Conservation (phyloP, 2,888 invertebrate genomes). For the Protonemura montana region DNA sequence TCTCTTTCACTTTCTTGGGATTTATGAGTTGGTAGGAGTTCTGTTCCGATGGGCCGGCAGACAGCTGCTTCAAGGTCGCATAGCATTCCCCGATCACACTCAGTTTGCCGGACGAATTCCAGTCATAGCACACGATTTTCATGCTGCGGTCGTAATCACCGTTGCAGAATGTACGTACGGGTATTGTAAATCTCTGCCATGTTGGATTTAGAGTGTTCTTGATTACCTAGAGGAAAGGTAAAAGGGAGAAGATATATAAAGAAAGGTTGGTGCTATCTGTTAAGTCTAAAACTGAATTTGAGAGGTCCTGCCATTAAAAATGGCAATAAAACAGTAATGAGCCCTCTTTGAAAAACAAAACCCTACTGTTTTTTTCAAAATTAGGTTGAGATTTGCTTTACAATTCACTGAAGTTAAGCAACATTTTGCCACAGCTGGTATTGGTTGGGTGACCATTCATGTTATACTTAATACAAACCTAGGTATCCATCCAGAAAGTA, state of each 20-base stretch:
- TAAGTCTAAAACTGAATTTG: too few relatives aligned
- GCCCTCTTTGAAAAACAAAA: too few relatives aligned
- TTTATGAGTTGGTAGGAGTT: constrained; percentile 57
- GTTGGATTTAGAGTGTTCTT: constrained; percentile 62
- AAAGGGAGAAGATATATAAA: background rate
- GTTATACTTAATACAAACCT: background rate
- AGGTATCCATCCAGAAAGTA: background rate
- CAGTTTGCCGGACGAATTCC: constrained; percentile 61
- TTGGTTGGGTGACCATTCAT: background rate
- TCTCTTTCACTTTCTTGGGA: constrained; percentile 53
- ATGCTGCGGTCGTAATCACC: constrained; percentile 62
- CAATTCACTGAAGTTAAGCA: background rate
- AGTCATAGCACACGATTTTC: constrained; percentile 62
- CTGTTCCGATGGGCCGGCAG: constrained; percentile 53
- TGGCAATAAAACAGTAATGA: too few relatives aligned
- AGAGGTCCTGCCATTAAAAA: too few relatives aligned
- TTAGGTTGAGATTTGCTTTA: too few relatives aligned
- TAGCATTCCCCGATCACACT: constrained; percentile 61
- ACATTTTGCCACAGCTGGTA: background rate
- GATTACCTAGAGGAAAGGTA: constrained; percentile 52
- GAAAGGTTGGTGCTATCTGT: too few relatives aligned
- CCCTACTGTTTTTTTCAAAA: too few relatives aligned
- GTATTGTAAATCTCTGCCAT: constrained; percentile 62
- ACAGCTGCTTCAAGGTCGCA: constrained; percentile 58
- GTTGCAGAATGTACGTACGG: constrained; percentile 60